Percentiles rank a stretch among this genome's conserved stretches.
phyloP scores from a whole-genome alignment of 2,888 invertebrate species.

The Philereme vetulata region DNA sequence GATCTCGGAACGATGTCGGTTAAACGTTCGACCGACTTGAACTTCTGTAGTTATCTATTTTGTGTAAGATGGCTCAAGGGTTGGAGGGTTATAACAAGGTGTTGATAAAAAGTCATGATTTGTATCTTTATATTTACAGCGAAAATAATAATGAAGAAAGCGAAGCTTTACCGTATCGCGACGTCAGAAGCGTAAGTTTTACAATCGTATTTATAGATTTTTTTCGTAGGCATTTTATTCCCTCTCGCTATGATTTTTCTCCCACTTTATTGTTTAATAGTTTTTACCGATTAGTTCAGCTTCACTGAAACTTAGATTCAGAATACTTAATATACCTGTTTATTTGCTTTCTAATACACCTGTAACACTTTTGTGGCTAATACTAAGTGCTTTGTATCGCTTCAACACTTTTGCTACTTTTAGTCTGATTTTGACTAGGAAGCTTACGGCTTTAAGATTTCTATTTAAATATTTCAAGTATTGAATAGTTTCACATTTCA shows the following conservation, averaged over 20 bases:
- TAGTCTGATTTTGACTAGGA: not conserved
- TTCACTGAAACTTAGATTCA: conserved; percentile 2
- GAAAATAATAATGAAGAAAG: conserved; percentile 96
- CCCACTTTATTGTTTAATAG: not conserved
- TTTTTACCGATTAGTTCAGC: not conserved
- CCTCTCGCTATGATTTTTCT: not conserved
- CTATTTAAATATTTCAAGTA: conserved; percentile 1
- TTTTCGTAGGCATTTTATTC: not conserved
- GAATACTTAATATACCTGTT: not conserved
- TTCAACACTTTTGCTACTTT: not conserved
- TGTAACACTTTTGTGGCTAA: conserved; percentile 26
- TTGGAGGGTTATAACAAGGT: not conserved
- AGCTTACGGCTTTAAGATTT: conserved; percentile 5
- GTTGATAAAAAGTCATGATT: not conserved
- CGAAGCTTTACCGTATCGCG: conserved; percentile 92
- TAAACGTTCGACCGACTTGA: conserved; percentile 32
- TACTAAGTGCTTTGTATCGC: conserved; percentile 16
- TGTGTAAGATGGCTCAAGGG: not conserved
- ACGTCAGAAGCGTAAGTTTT: conserved; percentile 92
- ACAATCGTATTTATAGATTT: conserved; percentile 1
- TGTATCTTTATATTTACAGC: conserved; percentile 77
- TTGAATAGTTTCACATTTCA: not conserved
- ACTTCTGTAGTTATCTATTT: too few species aligned
- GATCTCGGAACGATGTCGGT: too few species aligned
- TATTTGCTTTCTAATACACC: conserved; percentile 13